Evolutionary conservation across 2,888 invertebrate species (phyloP), one percentile per base, ranked within the genome.

Genomic region (Latrodectus hesperus): DNA sequence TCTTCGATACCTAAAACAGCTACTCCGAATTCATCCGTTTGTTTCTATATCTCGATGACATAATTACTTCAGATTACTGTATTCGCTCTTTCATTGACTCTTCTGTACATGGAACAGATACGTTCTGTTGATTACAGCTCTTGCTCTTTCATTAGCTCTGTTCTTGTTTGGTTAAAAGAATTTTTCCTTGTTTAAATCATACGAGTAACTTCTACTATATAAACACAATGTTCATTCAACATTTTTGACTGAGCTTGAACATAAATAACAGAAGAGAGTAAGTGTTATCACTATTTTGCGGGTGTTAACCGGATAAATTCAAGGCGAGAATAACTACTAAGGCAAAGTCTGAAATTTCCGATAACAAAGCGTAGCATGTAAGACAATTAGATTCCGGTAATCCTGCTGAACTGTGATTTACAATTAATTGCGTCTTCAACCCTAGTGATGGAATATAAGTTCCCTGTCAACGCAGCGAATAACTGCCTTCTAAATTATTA

Each of bases 401-500:
- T 74, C 78, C 67, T 78, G 70, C n/a, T 38, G 60, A 67, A 52
- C 72, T 71, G 82, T 83, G 87, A 88, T 88, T 88, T 88, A 82
- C 82, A 78, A 78, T 88, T 83, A 82, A 88, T 88, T 88, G 83
- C 70, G 82, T 60, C 64, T 68, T 67, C 85, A 74, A 38, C 73
- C 65, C 78, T 70, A 72, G 81, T 87, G 81, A 76, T 87, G 65
- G 76, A 81, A 67, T 70, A 81, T 67, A 76, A 77, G 22, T 80
- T 17, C 72, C 71, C 76, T 81, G 77, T 51, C 22, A 55, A 52
- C 70, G 74, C 78, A 78, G 82, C 82, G 87, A 83, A 83, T 88
- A 83, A 74, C 83, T 82, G 74, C 64, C 82, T 88, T 68, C 82
- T 88, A 82, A 88, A 88, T 88, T 88, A 88, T 88, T 88, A 83